Conservation (phyloP, 2,113 vertebrate species). For the Sceloporus tristichus region DNA sequence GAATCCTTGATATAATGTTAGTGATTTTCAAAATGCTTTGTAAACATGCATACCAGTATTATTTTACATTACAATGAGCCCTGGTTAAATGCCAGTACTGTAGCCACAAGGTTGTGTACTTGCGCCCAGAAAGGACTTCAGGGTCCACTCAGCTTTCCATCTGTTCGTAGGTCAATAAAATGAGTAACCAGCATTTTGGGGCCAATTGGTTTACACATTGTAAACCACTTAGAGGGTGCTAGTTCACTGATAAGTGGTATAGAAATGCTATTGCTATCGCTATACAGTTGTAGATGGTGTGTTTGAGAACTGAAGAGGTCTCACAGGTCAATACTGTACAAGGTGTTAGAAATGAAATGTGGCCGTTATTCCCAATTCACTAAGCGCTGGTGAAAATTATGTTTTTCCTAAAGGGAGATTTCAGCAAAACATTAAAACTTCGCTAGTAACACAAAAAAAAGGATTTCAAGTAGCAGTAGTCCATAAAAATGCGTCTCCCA, state of each 20-base stretch:
- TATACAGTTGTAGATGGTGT: not conserved
- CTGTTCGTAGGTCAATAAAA: too few relatives aligned
- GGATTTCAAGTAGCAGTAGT: not conserved
- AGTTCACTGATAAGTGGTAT: too few relatives aligned
- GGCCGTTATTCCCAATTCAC: not conserved
- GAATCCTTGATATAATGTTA: not conserved
- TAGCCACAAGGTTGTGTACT: too few relatives aligned
- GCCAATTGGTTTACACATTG: too few relatives aligned
- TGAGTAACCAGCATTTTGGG: too few relatives aligned
- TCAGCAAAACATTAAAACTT: not conserved
- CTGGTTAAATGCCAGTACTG: too few relatives aligned
- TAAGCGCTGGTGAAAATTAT: conserved; percentile 5
- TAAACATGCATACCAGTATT: not conserved
- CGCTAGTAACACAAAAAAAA: conserved; percentile 30
- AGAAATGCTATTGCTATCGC: too few relatives aligned
- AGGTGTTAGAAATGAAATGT: conserved; percentile 19
- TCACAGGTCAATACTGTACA: conserved; percentile 14
- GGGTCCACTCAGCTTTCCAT: too few relatives aligned
- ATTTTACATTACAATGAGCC: not conserved
- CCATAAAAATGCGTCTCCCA: not conserved
- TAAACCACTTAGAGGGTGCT: too few relatives aligned
- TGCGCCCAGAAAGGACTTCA: too few relatives aligned
- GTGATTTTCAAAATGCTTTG: not conserved
- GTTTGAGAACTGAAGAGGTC: not conserved
- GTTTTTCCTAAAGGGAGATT: conserved; percentile 4